Evolutionary conservation across 2,888 invertebrate species (phyloP), one percentile per base, ranked within the genome.

Genomic region (Schizotus pectinicornis): DNA sequence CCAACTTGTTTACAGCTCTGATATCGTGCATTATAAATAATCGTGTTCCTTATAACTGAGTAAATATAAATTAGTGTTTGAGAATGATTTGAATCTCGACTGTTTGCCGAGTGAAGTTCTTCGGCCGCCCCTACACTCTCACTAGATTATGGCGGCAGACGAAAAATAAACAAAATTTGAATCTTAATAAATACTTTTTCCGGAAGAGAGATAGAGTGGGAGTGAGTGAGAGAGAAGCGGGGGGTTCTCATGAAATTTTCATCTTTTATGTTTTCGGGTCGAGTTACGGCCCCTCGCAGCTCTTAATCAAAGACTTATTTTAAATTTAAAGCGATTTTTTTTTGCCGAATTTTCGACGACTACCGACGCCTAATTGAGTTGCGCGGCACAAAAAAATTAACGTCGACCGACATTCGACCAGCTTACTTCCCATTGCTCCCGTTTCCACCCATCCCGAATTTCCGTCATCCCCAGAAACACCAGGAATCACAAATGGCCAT

Each of bases 51-150:
- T 71, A 69, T 71, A 69, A 68, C 70, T 72, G 67, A 63, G 71
- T 67, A 73, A 73, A 73, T 73, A 73, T 71, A 71, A 70, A 73
- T 74, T 72, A 74, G 66, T 73, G 70, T 73, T 73, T 72, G 53
- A 58, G 45, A 58, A 48, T 53, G 53, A 58, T 58, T 58, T 45
- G 48, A 53, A 58, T 58, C 49, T 56, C 35, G 41, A 47, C 39
- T 54, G 54, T 54, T 54, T 54, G 54, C 54, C 46, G 45, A 53
- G 53, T 53, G 37, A 45, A 45, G 37, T 38, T 43, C 53, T 45
- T 53, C 46, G 38, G 12, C 11, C 48, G 32, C 9, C 37, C 48
- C 22, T 42, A 53, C 53, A 53, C 47, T 32, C 56, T 22, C 38
- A 42, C 56, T 56, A 56, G 56, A 56, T 56, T 56, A 56, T 56